Evolutionary conservation across 1,140 invertebrate genomes (phyloP).

Genomic region (Aphidius gifuensis): DNA sequence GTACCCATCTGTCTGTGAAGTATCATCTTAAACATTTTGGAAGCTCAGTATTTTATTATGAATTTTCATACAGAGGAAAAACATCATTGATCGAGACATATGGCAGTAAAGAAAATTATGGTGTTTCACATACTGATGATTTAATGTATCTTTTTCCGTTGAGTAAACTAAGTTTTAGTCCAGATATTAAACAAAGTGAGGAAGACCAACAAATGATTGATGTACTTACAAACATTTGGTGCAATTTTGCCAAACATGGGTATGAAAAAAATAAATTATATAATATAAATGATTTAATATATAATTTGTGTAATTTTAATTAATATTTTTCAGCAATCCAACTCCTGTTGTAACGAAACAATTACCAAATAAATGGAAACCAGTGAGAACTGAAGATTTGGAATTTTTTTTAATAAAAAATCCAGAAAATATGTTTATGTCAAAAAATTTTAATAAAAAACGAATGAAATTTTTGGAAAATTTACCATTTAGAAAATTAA

Average conservation of each 20-base stretch:
- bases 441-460: conserved; percentile 40
- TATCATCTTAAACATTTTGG: conserved; percentile 46
- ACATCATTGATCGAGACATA: conserved; percentile 66
- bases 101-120: conserved; percentile 61
- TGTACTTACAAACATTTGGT: not conserved
- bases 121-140: conserved; percentile 71
- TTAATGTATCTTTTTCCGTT: conserved; percentile 71
- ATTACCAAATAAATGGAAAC: conserved; percentile 50
- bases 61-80: conserved; percentile 62
- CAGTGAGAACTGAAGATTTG: conserved; percentile 43
- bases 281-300: not conserved
- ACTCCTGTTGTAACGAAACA: conserved; percentile 45
- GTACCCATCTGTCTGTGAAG: conserved; percentile 57
- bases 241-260: conserved; percentile 48
- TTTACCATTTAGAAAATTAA: not conserved
- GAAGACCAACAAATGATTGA: conserved; percentile 45
- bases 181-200: conserved; percentile 45
- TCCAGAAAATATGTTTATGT: conserved; percentile 42
- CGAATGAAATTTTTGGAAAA: conserved; percentile 49
- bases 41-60: conserved; percentile 63
- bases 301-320: not conserved
- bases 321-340: conserved; percentile 51
- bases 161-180: conserved; percentile 53
- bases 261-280: conserved; percentile 36
- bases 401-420: conserved; percentile 52